Conservation (phyloP, 2,113 vertebrate species). For the Notarius lentiginosus region DNA sequence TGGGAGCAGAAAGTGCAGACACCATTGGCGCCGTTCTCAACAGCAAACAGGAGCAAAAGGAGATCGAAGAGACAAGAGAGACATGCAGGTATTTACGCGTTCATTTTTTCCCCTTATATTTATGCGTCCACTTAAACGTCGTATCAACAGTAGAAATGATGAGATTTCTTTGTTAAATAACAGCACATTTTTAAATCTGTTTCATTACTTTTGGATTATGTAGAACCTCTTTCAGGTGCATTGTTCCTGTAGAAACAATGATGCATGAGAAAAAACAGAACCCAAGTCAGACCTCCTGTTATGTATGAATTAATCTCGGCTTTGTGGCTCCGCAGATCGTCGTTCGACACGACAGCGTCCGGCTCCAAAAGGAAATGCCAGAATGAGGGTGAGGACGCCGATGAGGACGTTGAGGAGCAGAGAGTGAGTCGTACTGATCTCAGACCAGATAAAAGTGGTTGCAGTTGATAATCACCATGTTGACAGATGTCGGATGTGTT, state of each 20-base stretch:
- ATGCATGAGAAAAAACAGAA: neutral
- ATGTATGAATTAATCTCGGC: neutral
- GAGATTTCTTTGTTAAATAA: neutral
- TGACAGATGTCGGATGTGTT: slow-evolving; percentile 36
- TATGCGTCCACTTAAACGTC: neutral
- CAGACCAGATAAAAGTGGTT: neutral
- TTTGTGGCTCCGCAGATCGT: slow-evolving; percentile 74
- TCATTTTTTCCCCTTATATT: accelerated
- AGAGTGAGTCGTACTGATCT: slow-evolving; percentile 72
- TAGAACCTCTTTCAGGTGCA: neutral
- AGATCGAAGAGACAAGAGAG: slow-evolving; percentile 92
- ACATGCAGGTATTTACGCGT: slow-evolving; percentile 78
- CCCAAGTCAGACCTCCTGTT: too few species aligned
- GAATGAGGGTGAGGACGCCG: slow-evolving; percentile 86
- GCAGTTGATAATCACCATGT: neutral
- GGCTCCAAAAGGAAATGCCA: slow-evolving; percentile 81
- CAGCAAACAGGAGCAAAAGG: slow-evolving; percentile 93
- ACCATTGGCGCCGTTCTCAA: slow-evolving; percentile 93
- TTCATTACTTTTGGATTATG: neutral
- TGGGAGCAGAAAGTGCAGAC: slow-evolving; percentile 93
- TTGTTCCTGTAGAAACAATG: neutral
- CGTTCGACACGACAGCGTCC: slow-evolving; percentile 83
- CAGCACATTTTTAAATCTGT: neutral
- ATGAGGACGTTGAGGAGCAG: slow-evolving; percentile 91
- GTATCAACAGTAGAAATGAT: neutral